These are phyloP conservation scores for Crypturellus tataupa DNA, from an alignment of 2,797 vertebrate species.

Conservation along the genomic window DNA sequence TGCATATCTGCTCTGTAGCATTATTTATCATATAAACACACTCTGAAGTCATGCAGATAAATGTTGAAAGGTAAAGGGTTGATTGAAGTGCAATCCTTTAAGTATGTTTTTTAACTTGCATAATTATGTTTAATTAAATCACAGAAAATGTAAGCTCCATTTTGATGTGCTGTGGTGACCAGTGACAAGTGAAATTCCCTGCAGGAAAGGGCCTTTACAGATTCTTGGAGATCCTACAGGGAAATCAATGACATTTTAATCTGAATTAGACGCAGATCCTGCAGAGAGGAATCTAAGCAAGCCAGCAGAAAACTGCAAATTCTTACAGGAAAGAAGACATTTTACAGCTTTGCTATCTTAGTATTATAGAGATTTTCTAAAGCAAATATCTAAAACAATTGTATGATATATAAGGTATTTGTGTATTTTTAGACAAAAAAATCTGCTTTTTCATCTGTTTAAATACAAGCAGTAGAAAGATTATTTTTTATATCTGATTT, in stretches of 20 bases:
- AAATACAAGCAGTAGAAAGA: slow-evolving; percentile 57
- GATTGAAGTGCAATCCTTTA: neutral
- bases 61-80: neutral
- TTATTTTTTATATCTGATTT: slow-evolving; percentile 57
- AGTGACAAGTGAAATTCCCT: slow-evolving; percentile 44
- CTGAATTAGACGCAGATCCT: slow-evolving; percentile 57
- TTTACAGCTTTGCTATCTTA: neutral
- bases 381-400: neutral
- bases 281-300: slow-evolving; percentile 30
- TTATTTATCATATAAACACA: neutral
- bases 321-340: slow-evolving; percentile 35
- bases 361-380: neutral
- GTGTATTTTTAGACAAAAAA: neutral
- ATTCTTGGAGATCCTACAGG: slow-evolving; percentile 29
- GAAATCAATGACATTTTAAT: slow-evolving; percentile 70
- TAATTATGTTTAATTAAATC: slow-evolving; percentile 53
- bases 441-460: slow-evolving; percentile 42
- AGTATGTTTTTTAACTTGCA: slow-evolving; percentile 11
- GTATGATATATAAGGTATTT: neutral
- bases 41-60: neutral
- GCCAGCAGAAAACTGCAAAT: slow-evolving; percentile 2
- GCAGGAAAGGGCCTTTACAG: slow-evolving; percentile 10
- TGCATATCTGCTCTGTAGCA: neutral
- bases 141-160: neutral
- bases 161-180: slow-evolving; percentile 35